Conservation (phyloP, 2,113 vertebrate species). For the Bambusicola thoracicus region DNA sequence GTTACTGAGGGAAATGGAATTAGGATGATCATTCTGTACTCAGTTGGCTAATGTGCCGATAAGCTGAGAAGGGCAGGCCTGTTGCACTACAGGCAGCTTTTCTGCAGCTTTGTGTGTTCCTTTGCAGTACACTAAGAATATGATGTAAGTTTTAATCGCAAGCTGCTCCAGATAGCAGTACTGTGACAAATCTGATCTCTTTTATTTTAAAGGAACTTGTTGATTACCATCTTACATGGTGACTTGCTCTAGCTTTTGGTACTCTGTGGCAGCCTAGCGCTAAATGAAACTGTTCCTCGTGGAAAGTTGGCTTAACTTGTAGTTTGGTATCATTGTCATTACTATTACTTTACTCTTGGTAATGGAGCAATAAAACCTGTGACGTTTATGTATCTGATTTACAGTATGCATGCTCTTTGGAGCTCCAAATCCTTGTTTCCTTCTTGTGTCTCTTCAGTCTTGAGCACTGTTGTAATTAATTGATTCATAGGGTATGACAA, state of each 20-base stretch:
- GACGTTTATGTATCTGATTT: neutral
- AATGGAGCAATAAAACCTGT: neutral
- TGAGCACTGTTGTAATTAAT: neutral
- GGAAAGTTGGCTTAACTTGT: neutral
- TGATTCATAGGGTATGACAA: neutral
- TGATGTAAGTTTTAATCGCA: fast-evolving
- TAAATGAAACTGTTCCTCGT: neutral
- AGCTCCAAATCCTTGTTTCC: neutral
- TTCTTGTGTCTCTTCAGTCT: neutral
- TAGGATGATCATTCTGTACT: neutral
- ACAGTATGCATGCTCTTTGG: neutral
- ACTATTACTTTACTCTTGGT: neutral
- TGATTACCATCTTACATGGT: fast-evolving
- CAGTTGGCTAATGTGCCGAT: neutral
- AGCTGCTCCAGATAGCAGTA: neutral
- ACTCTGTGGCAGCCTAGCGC: neutral
- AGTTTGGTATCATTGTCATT: neutral
- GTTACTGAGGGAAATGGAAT: neutral
- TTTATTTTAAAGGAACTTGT: neutral
- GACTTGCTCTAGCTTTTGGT: neutral
- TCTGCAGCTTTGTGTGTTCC: neutral
- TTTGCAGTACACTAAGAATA: neutral
- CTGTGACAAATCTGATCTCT: neutral
- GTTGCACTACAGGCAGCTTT: neutral
- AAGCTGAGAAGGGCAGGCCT: neutral